Evolutionary conservation across 2,113 vertebrate species (phyloP).

Genomic region (Cisticola juncidis): DNA sequence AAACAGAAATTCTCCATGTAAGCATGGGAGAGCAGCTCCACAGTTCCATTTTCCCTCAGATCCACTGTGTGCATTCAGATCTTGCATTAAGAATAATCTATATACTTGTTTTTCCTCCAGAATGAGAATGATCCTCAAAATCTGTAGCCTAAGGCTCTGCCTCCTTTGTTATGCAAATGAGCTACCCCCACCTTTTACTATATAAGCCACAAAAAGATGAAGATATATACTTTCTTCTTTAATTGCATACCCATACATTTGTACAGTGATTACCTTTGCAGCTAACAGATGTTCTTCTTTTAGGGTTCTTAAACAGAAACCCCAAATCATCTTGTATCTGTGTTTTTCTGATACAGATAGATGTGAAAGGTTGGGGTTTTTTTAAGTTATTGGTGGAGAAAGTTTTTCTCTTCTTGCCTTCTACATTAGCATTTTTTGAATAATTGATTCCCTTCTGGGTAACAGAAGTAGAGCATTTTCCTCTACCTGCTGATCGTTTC

Average conservation of each 20-base stretch:
- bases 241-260: neutral
- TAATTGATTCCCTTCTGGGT: constrained; percentile 1
- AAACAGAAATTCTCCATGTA: neutral
- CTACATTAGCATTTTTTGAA: neutral
- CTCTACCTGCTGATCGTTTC: neutral
- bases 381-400: neutral
- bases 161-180: neutral
- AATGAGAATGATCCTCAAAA: neutral
- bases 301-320: neutral
- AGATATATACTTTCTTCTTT: neutral
- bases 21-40: neutral
- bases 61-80: neutral
- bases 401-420: neutral
- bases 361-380: neutral
- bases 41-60: neutral
- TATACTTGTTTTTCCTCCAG: neutral
- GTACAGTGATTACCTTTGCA: neutral
- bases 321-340: neutral
- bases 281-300: neutral
- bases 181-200: neutral
- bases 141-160: neutral
- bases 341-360: neutral
- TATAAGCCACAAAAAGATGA: neutral
- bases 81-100: neutral
- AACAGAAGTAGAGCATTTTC: constrained; percentile 17